Evolutionary conservation across 2,888 invertebrate genomes (phyloP).

Genomic region (Melikaiella ostensackeni): DNA sequence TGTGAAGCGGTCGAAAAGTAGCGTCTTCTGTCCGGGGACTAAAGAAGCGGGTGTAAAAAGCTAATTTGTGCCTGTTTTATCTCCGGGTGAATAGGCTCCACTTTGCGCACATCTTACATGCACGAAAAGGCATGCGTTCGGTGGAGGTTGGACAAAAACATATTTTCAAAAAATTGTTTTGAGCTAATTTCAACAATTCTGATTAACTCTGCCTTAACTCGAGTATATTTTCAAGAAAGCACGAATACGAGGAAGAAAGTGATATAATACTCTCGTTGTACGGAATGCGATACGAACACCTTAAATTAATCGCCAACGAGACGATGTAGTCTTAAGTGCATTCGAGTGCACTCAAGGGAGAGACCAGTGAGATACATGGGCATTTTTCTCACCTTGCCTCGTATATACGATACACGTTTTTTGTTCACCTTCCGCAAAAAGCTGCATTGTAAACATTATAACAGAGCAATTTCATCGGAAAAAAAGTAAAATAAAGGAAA

Average conservation of each 20-base stretch:
- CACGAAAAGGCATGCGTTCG: no score
- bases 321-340: constrained; percentile 6
- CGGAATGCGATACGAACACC: constrained; percentile 11
- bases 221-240: not conserved
- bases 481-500: not conserved
- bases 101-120: no score
- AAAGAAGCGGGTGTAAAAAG: no score
- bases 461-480: not conserved
- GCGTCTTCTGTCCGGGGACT: no score
- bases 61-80: no score
- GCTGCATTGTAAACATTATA: not conserved
- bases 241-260: not conserved
- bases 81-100: no score
- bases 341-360: constrained; percentile 28
- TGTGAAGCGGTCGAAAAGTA: no score
- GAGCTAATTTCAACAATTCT: no score
- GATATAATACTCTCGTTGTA: not conserved
- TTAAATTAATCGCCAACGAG: constrained; percentile 7
- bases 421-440: no score
- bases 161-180: no score
- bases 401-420: not conserved
- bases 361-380: not conserved
- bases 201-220: no score
- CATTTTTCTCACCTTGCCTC: not conserved
- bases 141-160: no score